phyloP scores from a whole-genome alignment of 2,797 vertebrate genomes.

The Sebastiscus albofasciatus region DNA sequence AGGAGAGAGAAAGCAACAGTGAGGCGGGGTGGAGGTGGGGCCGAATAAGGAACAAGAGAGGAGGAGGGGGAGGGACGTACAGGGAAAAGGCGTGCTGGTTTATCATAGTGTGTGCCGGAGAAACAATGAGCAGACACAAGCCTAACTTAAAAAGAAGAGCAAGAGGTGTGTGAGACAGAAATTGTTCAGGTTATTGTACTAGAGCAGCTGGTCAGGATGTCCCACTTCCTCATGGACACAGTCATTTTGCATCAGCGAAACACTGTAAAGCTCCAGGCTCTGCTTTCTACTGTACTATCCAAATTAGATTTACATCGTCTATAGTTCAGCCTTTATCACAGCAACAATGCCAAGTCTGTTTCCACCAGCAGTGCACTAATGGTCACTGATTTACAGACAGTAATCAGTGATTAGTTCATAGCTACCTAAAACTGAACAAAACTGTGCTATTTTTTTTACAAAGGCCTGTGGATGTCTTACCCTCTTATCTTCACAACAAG shows the following conservation, averaged over 20 bases:
- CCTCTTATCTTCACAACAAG: background rate
- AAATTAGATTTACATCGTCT: slow-evolving; percentile 19
- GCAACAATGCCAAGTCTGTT: slow-evolving; percentile 14
- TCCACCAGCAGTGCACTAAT: slow-evolving; percentile 3
- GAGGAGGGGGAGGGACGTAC: slow-evolving; percentile 33
- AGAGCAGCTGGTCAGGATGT: slow-evolving; percentile 10
- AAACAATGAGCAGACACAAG: slow-evolving; percentile 8
- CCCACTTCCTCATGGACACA: background rate
- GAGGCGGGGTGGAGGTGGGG: slow-evolving; percentile 62
- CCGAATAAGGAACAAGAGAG: slow-evolving; percentile 2
- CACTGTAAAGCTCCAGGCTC: background rate
- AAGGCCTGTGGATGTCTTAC: background rate
- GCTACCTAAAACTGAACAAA: background rate
- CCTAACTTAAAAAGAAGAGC: background rate
- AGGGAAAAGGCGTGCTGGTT: slow-evolving; percentile 37
- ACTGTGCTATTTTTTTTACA: background rate
- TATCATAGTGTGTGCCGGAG: background rate
- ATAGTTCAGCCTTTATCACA: slow-evolving; percentile 15
- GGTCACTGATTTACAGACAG: slow-evolving; percentile 60
- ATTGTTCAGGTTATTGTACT: background rate
- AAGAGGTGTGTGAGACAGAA: background rate
- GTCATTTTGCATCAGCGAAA: slow-evolving; percentile 52
- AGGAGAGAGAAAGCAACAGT: slow-evolving; percentile 52
- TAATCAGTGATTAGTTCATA: slow-evolving; percentile 22
- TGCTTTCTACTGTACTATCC: slow-evolving; percentile 10